Conservation (phyloP, 2,113 vertebrate genomes). For the Tragelaphus buxtoni region DNA sequence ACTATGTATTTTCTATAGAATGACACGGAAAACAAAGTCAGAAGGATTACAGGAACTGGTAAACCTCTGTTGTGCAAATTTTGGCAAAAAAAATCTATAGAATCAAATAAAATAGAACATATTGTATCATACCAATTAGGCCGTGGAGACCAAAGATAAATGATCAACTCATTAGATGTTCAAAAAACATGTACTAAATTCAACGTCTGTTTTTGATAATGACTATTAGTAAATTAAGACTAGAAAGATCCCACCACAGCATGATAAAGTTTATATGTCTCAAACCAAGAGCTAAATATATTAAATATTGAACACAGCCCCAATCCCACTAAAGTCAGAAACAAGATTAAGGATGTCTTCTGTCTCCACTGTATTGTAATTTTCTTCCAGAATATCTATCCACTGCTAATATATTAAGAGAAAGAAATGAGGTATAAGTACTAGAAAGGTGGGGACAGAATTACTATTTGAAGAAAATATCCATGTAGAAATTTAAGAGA, state of each 20-base stretch:
- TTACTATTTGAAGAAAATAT: neutral
- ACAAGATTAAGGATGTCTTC: neutral
- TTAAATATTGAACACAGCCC: neutral
- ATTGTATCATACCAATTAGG: neutral
- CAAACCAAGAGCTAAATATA: neutral
- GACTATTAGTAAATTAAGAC: neutral
- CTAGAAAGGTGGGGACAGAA: neutral
- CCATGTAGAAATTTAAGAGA: neutral
- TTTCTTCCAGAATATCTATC: neutral
- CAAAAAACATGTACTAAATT: neutral
- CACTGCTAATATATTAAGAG: neutral
- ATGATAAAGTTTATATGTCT: neutral
- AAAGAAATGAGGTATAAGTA: neutral
- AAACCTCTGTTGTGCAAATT: neutral
- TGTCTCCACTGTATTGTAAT: neutral
- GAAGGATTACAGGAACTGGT: neutral
- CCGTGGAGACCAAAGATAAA: neutral
- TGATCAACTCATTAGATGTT: neutral
- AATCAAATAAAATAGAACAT: neutral
- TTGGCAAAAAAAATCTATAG: neutral
- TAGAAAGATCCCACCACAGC: neutral
- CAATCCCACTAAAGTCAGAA: neutral
- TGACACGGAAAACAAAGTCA: neutral
- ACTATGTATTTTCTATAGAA: neutral
- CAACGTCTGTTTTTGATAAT: neutral